Conservation (phyloP, 2,113 vertebrate species). For the Holacanthus passer region DNA sequence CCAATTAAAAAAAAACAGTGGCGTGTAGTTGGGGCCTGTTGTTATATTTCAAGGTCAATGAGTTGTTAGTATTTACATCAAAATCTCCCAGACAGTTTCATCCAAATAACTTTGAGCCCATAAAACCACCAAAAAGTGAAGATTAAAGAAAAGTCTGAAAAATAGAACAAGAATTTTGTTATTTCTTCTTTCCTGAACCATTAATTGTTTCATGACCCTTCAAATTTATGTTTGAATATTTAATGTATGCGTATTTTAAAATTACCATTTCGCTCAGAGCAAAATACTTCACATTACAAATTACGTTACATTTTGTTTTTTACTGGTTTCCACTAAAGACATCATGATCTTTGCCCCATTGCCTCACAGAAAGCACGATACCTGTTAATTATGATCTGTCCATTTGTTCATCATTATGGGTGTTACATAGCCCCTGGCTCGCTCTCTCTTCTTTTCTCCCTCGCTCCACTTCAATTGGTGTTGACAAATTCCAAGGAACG, state of each 20-base stretch:
- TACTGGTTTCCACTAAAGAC: constrained; percentile 23
- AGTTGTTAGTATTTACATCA: no score
- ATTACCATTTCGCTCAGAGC: background rate
- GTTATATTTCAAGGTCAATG: no score
- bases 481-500: constrained; percentile 70
- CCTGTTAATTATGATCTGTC: constrained; percentile 46
- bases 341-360: constrained; percentile 25
- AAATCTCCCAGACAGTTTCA: no score
- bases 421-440: constrained; percentile 38
- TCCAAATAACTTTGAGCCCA: no score
- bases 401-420: constrained; percentile 57
- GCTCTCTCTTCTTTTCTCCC: constrained; percentile 1
- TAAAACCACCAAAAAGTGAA: no score
- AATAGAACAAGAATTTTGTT: background rate
- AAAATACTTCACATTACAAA: background rate
- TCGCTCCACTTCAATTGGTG: constrained; percentile 39
- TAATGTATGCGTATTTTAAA: background rate
- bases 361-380: constrained; percentile 7
- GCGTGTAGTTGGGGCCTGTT: no score
- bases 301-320: constrained; percentile 21
- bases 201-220: no score
- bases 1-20: no score
- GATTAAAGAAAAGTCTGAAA: no score
- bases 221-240: no score
- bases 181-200: no score